Conservation (phyloP, 2,113 vertebrate genomes). For the Melanotaenia duboulayi region DNA sequence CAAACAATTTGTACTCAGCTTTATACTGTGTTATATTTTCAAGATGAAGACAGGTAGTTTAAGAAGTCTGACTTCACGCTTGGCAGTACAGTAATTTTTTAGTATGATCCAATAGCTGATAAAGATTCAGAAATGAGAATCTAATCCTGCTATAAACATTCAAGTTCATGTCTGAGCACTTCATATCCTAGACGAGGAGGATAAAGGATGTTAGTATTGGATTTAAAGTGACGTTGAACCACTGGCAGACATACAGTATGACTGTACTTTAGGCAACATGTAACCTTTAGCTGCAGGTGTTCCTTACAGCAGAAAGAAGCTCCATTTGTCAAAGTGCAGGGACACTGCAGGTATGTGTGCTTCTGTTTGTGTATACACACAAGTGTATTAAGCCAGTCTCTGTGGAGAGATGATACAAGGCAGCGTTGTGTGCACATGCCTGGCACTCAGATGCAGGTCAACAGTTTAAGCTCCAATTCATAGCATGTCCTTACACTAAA, state of each 20-base stretch:
- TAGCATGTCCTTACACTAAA: conserved; percentile 47
- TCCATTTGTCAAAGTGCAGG: conserved; percentile 39
- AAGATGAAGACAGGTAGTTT: not conserved
- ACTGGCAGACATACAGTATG: not conserved
- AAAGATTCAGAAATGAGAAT: not conserved
- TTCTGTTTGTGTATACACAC: not conserved
- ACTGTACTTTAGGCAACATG: conserved; percentile 9
- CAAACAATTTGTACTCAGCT: not conserved
- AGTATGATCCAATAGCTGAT: not conserved
- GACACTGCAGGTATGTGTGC: conserved; percentile 28
- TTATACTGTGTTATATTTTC: not conserved
- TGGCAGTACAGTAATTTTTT: not conserved
- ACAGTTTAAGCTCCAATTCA: conserved; percentile 73
- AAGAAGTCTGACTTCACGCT: not conserved
- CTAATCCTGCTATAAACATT: not conserved
- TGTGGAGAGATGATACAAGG: conserved; percentile 33
- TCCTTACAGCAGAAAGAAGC: conserved; percentile 37
- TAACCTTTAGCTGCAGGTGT: conserved; percentile 44
- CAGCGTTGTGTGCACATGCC: conserved; percentile 33
- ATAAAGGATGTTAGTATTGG: not conserved
- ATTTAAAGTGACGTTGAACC: conserved; percentile 33
- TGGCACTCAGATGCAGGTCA: conserved; percentile 63
- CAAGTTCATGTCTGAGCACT: not conserved
- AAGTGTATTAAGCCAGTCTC: conserved; percentile 20
- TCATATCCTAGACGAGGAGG: no score